phyloP scores from a whole-genome alignment of 30 jellyfish, hydroid and myxozoan genomes.

The Hydractinia symbiolongicarpus region DNA sequence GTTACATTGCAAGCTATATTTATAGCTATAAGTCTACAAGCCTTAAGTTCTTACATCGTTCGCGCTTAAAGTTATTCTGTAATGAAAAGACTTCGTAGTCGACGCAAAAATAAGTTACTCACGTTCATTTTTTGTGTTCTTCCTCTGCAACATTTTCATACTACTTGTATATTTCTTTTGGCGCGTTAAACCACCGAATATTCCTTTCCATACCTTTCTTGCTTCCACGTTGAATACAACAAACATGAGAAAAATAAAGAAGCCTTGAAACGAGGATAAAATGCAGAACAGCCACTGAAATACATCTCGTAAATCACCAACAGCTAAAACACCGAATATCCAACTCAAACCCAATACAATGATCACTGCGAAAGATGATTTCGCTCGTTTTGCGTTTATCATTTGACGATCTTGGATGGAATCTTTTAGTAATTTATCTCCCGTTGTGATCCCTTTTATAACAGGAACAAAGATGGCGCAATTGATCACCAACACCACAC shows the following conservation, averaged over 20 bases:
- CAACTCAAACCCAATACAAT: conserved; percentile 19
- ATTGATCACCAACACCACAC: conserved; percentile 27
- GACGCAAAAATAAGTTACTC: not conserved
- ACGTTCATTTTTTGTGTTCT: conserved; percentile 6
- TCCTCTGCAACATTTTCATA: conserved; percentile 1
- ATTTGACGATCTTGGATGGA: conserved; percentile 20
- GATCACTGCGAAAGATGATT: not conserved
- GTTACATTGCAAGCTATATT: too few species aligned
- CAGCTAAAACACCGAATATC: conserved; percentile 21
- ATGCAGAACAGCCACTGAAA: conserved; percentile 32
- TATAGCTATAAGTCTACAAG: too few species aligned
- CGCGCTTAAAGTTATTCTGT: too few species aligned
- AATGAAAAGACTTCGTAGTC: too few species aligned
- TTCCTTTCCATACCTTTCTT: conserved; percentile 13
- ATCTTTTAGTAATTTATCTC: conserved; percentile 1
- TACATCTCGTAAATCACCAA: conserved; percentile 21
- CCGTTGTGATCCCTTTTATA: not conserved
- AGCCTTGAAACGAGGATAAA: conserved; percentile 12
- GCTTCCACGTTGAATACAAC: conserved; percentile 15
- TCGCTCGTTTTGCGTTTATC: conserved; percentile 17
- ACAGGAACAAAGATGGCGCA: conserved; percentile 6
- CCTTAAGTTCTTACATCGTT: too few species aligned
- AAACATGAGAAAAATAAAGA: not conserved
- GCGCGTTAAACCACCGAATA: not conserved
- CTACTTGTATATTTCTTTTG: not conserved